Conservation (phyloP, 2,888 invertebrate genomes). For the Molanna angustata region DNA sequence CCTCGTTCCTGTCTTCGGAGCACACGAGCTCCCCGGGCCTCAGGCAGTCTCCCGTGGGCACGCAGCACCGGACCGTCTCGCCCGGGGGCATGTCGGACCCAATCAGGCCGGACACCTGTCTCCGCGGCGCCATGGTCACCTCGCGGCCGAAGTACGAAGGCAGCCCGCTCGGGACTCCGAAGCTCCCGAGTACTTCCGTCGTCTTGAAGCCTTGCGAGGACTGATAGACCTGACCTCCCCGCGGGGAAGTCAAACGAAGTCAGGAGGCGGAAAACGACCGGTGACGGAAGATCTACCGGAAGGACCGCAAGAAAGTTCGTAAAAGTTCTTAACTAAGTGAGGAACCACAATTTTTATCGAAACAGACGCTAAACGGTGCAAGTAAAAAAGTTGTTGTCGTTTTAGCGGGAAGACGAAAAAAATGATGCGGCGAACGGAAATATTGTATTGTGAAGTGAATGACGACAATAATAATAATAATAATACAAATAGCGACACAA, state of each 20-base stretch:
- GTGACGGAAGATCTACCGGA: too few relatives aligned
- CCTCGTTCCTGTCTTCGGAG: constrained; percentile 66
- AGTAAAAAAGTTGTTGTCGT: constrained; percentile 9
- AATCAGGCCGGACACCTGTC: constrained; percentile 47
- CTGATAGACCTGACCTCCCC: constrained; percentile 3
- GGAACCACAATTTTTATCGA: not conserved
- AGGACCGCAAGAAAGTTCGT: not conserved
- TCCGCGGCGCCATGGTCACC: constrained; percentile 48
- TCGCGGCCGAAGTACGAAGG: constrained; percentile 16
- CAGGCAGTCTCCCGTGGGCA: constrained; percentile 77
- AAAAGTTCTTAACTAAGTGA: constrained; percentile 3
- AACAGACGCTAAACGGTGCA: not conserved
- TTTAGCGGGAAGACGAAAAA: constrained; percentile 1
- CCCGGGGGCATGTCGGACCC: constrained; percentile 48
- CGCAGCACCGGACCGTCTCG: constrained; percentile 67
- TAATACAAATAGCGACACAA: constrained; percentile 28
- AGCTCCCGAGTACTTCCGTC: constrained; percentile 19
- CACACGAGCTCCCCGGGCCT: constrained; percentile 62
- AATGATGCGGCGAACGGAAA: constrained; percentile 5
- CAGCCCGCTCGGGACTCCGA: constrained; percentile 16
- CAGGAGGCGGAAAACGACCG: not conserved
- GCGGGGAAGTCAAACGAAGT: constrained; percentile 39
- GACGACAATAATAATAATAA: constrained; percentile 21
- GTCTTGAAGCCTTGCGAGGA: constrained; percentile 15
- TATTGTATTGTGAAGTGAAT: constrained; percentile 12